These are phyloP conservation scores for Hydrolagus affinis DNA, from an alignment of 2,113 vertebrate genomes.

Conservation along the genomic window DNA sequence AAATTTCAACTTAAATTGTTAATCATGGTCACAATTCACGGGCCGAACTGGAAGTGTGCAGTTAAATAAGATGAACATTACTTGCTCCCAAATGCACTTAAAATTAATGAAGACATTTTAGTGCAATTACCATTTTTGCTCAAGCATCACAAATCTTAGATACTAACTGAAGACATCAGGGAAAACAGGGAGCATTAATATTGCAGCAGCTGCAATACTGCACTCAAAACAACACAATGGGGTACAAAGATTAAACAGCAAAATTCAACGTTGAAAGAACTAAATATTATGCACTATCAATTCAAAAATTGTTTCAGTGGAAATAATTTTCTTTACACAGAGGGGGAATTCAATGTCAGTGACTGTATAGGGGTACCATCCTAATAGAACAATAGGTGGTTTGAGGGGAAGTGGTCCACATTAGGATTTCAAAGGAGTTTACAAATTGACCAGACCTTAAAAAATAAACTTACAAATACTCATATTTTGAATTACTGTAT, in stretches of 20 bases:
- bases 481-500: no score
- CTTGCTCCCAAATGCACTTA: constrained; percentile 9
- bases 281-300: not conserved
- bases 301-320: not conserved
- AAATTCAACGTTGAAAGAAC: not conserved
- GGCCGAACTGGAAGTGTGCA: not conserved
- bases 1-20: not conserved
- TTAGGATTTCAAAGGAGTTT: no score
- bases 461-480: no score
- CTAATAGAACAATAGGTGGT: not conserved
- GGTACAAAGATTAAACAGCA: not conserved
- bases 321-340: not conserved
- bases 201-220: not conserved
- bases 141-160: constrained; percentile 23
- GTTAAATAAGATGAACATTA: constrained; percentile 5
- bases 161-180: not conserved
- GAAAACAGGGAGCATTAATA: not conserved
- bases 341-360: not conserved
- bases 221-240: not conserved
- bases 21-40: not conserved
- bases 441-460: no score
- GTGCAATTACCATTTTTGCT: constrained; percentile 2
- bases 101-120: constrained; percentile 18
- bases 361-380: not conserved
- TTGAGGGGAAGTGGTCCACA: not conserved